Evolutionary conservation across 2,797 vertebrate species (phyloP), one percentile per base, ranked within the genome.

Genomic region (Mormyrus proboscirostris): DNA sequence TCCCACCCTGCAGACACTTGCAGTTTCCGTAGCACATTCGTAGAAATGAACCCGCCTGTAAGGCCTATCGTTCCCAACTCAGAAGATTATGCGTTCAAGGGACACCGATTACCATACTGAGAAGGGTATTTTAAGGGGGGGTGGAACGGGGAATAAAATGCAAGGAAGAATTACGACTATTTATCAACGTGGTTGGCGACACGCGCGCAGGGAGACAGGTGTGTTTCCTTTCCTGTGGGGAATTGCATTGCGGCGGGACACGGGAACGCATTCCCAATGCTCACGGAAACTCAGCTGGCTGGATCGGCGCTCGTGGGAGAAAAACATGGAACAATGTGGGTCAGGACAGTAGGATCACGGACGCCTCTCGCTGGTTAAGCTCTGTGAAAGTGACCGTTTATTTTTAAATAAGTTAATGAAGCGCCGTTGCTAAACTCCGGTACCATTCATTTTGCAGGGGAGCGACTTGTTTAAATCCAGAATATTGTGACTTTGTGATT

Each of bases 311-410:
- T n/a, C 84, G 76, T 55, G 62, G 88, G 88, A 73, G 90, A 87
- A 88, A 89, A 73, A 89, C 90, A 90, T 12, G 49, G 73, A 44
- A 88, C 29, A 93, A 88, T 90, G 89, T 90, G 90, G 90, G 89
- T 88, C 90, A 89, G 91, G 92, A 91, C 90, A 89, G 94, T 95
- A 94, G 90, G 91, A 93, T 93, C 95, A 95, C 94, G 95, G 95
- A 95, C 94, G 93, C 93, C 93, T 92, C 50, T 92, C 4, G 1
- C 19, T 62, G 25, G 50, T 50, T 76, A 65, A 44, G 53, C 50
- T 87, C 50, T 84, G 47, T 50, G 19, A 84, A 84, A 25, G 19
- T 84, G 44, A 51, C 73, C 38, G 41, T 79, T 79, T 79, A 79
- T 79, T 79, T 79, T 44, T 79, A 79, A 79, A 79, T 41, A 79